Base-by-base conservation (phyloP, 2,888 invertebrate species). In the Tenthredo mesomela region DNA sequence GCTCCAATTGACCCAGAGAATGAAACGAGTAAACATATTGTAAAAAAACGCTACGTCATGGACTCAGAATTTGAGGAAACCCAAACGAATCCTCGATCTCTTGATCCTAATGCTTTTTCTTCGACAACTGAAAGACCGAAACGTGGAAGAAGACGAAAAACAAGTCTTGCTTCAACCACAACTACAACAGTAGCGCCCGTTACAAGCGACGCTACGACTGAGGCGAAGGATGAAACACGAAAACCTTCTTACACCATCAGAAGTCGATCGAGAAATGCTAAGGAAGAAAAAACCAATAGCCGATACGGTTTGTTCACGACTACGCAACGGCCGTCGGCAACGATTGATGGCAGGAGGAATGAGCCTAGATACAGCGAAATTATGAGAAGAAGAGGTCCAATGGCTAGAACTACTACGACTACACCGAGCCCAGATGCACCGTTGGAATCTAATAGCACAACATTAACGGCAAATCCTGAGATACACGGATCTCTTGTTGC, bases 311-410 rank as follows among this genome's bases (percentile, higher is more conserved):
- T 86, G 25, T 89, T 90, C 80, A n/a, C 73, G 21, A 84, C 82
- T 2, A 75, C 87, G 25, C 58, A 85, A 7, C 87, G 86, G 25
- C 61, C 80, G 0, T 86, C 86, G 1, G 58, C 65, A 7, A 87
- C 87, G 3, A 87, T 83, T 5, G 89, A 90, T 61, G 71, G 29
- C 1, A 88, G 91, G 85, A 90, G 92, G 87, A 89, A 88, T 33
- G 93, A 93, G 73, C 91, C 92, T 0, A 87, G 89, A 29, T 93
- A 92, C 70, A 75, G 15, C 7, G 54, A 82, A 9, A 65, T 83
- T 25, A 25, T 54, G 7, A 82, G 83, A 61, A 70, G 73, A n/a
- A 58, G 80, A 61, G 61, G 40, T 61, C 61, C 21, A 43, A 40
- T 40, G 6, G 40, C 61, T 7, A 10, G 40, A 40, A 58, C 71